Base-by-base conservation (phyloP, 1,140 invertebrate genomes). In the Caligus rogercresseyi region DNA sequence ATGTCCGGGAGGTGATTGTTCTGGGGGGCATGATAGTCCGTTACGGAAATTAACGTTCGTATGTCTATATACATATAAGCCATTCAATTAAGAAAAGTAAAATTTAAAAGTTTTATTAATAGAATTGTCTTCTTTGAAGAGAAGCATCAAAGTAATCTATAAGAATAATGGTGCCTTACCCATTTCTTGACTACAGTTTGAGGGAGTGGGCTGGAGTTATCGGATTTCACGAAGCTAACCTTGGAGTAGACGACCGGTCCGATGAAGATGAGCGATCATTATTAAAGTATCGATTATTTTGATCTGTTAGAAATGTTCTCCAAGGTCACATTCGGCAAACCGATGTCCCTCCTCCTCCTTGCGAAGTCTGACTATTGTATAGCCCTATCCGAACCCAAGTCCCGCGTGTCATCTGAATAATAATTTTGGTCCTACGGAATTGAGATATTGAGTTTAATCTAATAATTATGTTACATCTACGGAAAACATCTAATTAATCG, bases 151-250 rank as follows among this genome's bases (percentile, higher is more conserved):
- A n/a, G n/a, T n/a, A n/a, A n/a, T n/a, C n/a, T n/a, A n/a, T n/a
- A n/a, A n/a, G n/a, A n/a, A n/a, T n/a, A n/a, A n/a, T n/a, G n/a
- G n/a, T n/a, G n/a, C n/a, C n/a, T n/a, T 43, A 43, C 31, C 31
- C 31, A 43, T 43, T 43, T 43, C 31, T 43, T 43, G 31, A 43
- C 31, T 43, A n/a, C 31, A 7, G 31, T 43, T 43, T 43, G 31
- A 43, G n/a, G 54, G 54, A 56, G 20, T 21, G 54, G 54, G 24
- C 54, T 56, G 24, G 54, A 56, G 24, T 56, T n/a, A 56, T 20
- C 24, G 15, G 19, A 21, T 56, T 56, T 56, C 54, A 56, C 20
- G 54, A 56, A 25, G 54, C 24, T 25, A 56, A 56, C 20, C 54
- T 20, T 3, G 54, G 54, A 13, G 54, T 56, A 25, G 19, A 21